Evolutionary conservation across 1,140 invertebrate species (phyloP).

Genomic region (Plodia interpunctella): DNA sequence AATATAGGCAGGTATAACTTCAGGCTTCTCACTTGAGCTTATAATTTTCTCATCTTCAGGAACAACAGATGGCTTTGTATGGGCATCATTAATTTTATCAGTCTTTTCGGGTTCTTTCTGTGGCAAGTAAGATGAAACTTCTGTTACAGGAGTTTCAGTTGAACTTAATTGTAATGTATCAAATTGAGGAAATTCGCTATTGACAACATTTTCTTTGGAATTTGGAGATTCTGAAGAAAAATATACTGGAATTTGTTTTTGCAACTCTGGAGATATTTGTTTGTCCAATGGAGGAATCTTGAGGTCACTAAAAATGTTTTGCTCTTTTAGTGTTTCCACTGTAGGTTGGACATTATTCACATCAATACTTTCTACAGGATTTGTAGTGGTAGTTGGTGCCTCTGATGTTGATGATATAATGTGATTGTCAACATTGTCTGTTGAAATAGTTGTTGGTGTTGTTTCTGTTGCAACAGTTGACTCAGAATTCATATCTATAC

Average conservation of each 20-base stretch:
- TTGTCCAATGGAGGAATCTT: neutral
- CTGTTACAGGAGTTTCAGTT: neutral
- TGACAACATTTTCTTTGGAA: neutral
- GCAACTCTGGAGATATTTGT: neutral
- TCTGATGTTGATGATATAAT: neutral
- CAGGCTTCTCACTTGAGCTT: slow-evolving; percentile 6
- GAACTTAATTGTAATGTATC: neutral
- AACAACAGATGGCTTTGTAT: slow-evolving; percentile 8
- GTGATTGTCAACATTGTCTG: neutral
- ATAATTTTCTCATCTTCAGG: slow-evolving; percentile 13
- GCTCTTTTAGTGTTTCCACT: neutral
- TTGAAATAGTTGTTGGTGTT: neutral
- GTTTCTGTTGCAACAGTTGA: too few species aligned
- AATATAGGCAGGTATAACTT: slow-evolving; percentile 10
- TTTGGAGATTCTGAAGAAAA: neutral
- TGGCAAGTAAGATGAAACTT: neutral
- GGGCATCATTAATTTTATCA: neutral
- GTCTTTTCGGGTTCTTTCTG: neutral
- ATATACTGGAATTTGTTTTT: neutral
- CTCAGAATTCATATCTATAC: neutral
- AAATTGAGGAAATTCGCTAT: neutral
- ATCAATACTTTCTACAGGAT: neutral
- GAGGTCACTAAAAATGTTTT: neutral
- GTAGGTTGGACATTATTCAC: neutral
- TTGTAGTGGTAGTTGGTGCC: neutral